These are phyloP conservation scores for Anastrepha obliqua DNA, from an alignment of 1,140 invertebrate genomes.

Conservation along the genomic window DNA sequence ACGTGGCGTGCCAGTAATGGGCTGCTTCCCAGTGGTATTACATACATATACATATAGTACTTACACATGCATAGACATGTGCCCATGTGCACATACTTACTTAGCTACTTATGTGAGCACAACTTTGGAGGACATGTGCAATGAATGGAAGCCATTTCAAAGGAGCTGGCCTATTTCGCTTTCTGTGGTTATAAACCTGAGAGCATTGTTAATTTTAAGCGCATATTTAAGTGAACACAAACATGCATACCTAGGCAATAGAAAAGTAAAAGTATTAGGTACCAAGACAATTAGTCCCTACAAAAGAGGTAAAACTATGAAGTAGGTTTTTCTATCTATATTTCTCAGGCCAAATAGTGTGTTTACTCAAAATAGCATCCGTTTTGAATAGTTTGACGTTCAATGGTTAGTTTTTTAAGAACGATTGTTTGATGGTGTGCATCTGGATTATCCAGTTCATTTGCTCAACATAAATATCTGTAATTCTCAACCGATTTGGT, in stretches of 20 bases:
- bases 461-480: neutral
- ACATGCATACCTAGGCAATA: neutral
- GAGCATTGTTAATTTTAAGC: neutral
- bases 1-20: conserved; percentile 32
- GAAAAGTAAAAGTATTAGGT: neutral
- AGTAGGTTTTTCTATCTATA: no score
- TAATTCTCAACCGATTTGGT: neutral
- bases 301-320: no score
- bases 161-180: conserved; percentile 14
- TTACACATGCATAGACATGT: neutral
- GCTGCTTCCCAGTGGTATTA: conserved; percentile 33
- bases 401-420: no score
- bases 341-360: no score
- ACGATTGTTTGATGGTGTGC: no score
- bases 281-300: no score
- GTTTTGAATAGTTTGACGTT: no score
- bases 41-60: neutral
- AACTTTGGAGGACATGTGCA: conserved; percentile 9
- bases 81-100: neutral
- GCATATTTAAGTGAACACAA: neutral
- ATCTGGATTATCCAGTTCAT: neutral
- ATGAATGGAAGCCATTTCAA: neutral
- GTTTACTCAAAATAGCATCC: no score
- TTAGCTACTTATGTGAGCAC: no score
- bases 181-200: neutral